Percentiles rank a stretch among this genome's conserved stretches.
Evolutionary conservation across 2,113 vertebrate genomes (phyloP).

Genomic region (Rhabdornis inornatus): DNA sequence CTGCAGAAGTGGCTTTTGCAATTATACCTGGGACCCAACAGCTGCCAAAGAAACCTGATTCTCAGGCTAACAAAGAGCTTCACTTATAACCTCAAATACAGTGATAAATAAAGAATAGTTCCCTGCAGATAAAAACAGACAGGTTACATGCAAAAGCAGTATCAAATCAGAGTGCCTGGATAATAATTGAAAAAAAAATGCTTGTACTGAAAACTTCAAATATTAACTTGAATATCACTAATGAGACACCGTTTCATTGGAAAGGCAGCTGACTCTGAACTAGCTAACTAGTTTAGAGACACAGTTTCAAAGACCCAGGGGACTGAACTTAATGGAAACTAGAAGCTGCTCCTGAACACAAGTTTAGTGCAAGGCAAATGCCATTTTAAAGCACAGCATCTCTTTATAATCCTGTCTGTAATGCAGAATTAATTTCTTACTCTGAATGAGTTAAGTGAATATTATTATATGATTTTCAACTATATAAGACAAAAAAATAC

Average conservation of each 20-base stretch:
- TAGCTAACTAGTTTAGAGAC: background rate
- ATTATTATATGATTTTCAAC: background rate
- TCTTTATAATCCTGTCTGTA: background rate
- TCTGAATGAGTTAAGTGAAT: background rate
- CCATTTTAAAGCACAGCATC: background rate
- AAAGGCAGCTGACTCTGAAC: background rate
- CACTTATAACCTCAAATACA: background rate
- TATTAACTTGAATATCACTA: background rate
- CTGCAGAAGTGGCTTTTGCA: background rate
- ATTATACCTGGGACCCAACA: background rate
- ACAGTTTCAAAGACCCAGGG: background rate
- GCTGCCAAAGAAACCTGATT: background rate
- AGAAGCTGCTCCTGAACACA: background rate
- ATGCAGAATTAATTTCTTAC: background rate
- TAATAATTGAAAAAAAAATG: background rate
- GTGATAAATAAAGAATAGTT: background rate
- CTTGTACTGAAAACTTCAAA: background rate
- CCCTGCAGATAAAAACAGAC: background rate
- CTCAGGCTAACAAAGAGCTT: background rate
- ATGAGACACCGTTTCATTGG: background rate
- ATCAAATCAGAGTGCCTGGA: background rate
- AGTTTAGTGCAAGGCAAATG: background rate
- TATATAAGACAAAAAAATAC: background rate
- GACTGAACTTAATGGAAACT: background rate
- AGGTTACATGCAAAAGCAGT: background rate